Conservation (phyloP, 2,113 vertebrate genomes). For the Mixornis gularis region DNA sequence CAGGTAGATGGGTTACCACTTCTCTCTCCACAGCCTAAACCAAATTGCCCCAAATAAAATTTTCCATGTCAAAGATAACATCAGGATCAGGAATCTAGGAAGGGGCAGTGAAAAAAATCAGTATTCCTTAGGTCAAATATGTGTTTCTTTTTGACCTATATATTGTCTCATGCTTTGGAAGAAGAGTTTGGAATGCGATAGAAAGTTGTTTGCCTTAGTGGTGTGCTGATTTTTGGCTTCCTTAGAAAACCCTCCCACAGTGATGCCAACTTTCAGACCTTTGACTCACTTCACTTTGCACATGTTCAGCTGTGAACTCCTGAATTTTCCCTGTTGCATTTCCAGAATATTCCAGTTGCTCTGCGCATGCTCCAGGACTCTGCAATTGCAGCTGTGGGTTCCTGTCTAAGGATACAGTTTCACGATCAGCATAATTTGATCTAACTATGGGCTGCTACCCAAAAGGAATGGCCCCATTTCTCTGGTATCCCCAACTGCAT, state of each 20-base stretch:
- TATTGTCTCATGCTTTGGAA: not conserved
- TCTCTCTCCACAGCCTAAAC: not conserved
- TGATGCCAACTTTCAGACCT: not conserved
- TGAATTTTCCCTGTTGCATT: slow-evolving; percentile 6
- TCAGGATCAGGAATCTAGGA: not conserved
- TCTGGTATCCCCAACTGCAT: not conserved
- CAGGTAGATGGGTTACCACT: not conserved
- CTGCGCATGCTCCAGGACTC: not conserved
- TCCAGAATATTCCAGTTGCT: slow-evolving; percentile 44
- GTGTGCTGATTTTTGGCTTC: not conserved
- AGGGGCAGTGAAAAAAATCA: not conserved
- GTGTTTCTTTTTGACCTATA: not conserved
- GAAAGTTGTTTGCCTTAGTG: not conserved
- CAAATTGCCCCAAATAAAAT: not conserved
- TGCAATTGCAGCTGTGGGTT: slow-evolving; percentile 48
- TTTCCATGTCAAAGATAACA: not conserved
- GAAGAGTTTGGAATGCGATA: not conserved
- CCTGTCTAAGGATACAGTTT: slow-evolving; percentile 51
- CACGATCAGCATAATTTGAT: slow-evolving; percentile 60
- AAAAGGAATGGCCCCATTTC: slow-evolving; percentile 21
- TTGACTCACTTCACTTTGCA: not conserved
- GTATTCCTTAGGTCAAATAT: not conserved
- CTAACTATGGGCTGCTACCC: slow-evolving; percentile 38
- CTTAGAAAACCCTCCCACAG: not conserved
- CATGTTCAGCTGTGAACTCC: not conserved